Evolutionary conservation across 2,113 vertebrate genomes (phyloP).

Genomic region (Nematolebias whitei): DNA sequence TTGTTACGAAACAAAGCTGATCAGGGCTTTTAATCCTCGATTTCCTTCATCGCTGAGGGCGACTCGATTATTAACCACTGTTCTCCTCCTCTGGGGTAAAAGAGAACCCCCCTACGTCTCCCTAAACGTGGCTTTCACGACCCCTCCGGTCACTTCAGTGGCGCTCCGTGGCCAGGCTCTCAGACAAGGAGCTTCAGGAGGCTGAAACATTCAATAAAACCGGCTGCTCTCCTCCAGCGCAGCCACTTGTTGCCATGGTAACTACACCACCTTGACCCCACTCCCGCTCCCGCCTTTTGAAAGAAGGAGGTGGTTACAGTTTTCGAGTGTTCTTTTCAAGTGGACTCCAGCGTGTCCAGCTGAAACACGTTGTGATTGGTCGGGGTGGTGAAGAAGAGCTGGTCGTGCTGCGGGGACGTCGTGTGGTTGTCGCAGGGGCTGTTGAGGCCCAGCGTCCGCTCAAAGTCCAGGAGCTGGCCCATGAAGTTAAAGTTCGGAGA

Average conservation of each 20-base stretch:
- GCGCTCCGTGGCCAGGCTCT: constrained; percentile 45
- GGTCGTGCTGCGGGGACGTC: constrained; percentile 80
- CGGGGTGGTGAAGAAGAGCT: constrained; percentile 97
- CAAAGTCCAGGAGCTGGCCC: constrained; percentile 98
- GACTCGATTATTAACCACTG: constrained; percentile 19
- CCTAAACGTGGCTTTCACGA: constrained; percentile 46
- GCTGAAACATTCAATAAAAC: constrained; percentile 73
- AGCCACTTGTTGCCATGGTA: constrained; percentile 53
- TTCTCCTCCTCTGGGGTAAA: constrained; percentile 24
- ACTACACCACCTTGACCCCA: constrained; percentile 34
- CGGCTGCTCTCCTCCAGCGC: constrained; percentile 44
- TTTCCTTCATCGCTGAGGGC: constrained; percentile 31
- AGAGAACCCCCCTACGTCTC: constrained; percentile 12
- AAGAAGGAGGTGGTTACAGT: constrained; percentile 13
- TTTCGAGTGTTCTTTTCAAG: constrained; percentile 82
- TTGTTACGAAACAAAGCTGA: constrained; percentile 22
- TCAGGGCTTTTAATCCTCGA: constrained; percentile 21
- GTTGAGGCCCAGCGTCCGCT: constrained; percentile 95
- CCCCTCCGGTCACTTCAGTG: constrained; percentile 24
- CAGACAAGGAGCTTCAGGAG: constrained; percentile 42
- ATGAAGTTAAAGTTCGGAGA: constrained; percentile 99
- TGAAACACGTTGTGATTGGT: constrained; percentile 98
- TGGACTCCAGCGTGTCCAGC: constrained; percentile 95
- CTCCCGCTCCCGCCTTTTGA: neutral
- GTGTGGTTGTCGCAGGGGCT: constrained; percentile 95